These are phyloP conservation scores for Pachyuromys duprasi DNA, from an alignment of 2,797 vertebrate genomes.

Conservation along the genomic window DNA sequence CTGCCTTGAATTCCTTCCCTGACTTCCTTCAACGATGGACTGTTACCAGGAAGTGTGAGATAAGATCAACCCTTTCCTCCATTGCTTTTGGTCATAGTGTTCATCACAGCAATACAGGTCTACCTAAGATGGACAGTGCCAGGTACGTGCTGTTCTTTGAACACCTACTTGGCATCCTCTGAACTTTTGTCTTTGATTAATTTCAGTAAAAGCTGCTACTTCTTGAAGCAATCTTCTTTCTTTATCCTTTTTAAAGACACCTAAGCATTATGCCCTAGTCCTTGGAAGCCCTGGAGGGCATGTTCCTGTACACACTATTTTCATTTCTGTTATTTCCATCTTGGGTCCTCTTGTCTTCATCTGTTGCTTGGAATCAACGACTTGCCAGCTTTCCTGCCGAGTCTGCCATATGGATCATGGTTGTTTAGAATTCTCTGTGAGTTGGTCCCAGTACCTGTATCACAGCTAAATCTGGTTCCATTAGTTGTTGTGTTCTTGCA, in stretches of 20 bases:
- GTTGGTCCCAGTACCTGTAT: background rate
- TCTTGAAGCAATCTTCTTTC: constrained; percentile 29
- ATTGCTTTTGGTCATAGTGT: background rate
- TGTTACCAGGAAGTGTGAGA: background rate
- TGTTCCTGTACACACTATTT: background rate
- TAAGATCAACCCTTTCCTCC: background rate
- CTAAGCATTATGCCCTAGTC: background rate
- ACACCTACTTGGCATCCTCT: background rate
- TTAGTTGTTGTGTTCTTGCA: background rate
- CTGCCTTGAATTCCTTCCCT: background rate
- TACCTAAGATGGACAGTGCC: background rate
- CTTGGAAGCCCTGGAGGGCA: background rate
- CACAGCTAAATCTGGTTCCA: background rate
- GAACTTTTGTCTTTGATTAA: background rate
- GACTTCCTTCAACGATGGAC: background rate
- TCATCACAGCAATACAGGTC: background rate
- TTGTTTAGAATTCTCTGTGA: constrained; percentile 1
- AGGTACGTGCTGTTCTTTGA: background rate
- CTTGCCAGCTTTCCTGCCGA: background rate
- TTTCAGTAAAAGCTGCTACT: background rate
- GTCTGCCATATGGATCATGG: background rate
- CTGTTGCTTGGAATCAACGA: background rate
- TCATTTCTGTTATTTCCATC: background rate
- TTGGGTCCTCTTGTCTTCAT: background rate
- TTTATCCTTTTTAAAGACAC: background rate